Conservation (phyloP, 2,888 invertebrate species). For the Hemithea aestivaria region DNA sequence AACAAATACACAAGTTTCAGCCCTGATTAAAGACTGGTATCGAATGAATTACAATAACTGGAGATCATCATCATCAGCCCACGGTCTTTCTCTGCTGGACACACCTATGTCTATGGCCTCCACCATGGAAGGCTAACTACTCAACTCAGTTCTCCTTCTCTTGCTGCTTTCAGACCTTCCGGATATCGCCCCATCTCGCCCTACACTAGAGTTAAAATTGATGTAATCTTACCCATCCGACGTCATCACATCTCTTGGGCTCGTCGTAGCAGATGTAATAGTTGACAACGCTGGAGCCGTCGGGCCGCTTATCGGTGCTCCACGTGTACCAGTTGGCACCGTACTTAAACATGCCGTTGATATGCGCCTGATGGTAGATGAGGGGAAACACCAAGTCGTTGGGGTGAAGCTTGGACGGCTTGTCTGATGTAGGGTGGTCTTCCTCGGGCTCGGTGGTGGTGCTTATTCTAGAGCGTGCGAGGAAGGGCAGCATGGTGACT, state of each 20-base stretch:
- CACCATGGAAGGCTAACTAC: no score
- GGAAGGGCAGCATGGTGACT: slow-evolving; percentile 47
- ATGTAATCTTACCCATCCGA: slow-evolving; percentile 71
- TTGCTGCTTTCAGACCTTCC: no score
- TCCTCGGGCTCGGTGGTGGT: slow-evolving; percentile 7
- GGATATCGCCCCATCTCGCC: no score
- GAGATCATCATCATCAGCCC: no score
- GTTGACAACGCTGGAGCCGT: slow-evolving; percentile 59
- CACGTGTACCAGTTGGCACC: slow-evolving; percentile 73
- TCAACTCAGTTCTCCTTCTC: no score
- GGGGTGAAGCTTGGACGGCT: slow-evolving; percentile 50
- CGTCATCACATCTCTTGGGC: slow-evolving; percentile 67
- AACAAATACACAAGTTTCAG: no score
- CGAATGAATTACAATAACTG: no score
- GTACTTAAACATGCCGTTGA: slow-evolving; percentile 72
- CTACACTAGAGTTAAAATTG: no score
- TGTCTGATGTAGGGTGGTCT: slow-evolving; percentile 56
- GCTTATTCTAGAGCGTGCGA: slow-evolving; percentile 52
- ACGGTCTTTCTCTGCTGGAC: no score
- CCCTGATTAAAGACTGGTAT: no score
- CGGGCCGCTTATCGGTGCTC: slow-evolving; percentile 60
- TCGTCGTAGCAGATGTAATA: slow-evolving; percentile 70
- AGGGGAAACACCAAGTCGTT: slow-evolving; percentile 67
- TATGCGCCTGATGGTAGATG: slow-evolving; percentile 62
- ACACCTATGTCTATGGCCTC: no score